A percentile compares a stretch with the other conserved stretches of the same genome.
phyloP scores from a whole-genome alignment of 2,888 invertebrate genomes.

The Dynastes hyllus region DNA sequence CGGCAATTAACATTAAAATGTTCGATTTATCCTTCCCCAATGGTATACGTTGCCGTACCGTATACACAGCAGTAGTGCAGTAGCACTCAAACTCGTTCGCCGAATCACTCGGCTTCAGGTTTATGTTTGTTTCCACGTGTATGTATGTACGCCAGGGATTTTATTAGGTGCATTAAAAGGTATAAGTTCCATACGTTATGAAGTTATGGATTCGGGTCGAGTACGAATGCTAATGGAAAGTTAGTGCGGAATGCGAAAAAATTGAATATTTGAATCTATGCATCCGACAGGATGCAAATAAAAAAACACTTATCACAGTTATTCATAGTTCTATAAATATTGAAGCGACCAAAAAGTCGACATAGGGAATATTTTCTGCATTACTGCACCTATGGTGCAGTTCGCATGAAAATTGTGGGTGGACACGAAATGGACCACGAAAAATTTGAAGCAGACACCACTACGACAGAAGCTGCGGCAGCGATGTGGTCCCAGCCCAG shows the following conservation, averaged over 20 bases:
- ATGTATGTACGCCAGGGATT: background rate
- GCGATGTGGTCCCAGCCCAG: too few relatives aligned
- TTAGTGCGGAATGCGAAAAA: background rate
- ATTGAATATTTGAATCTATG: too few relatives aligned
- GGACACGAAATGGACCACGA: too few relatives aligned
- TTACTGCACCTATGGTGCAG: too few relatives aligned
- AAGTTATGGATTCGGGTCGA: background rate
- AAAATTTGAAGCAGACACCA: too few relatives aligned
- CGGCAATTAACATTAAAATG: conserved; percentile 44
- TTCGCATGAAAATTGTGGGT: too few relatives aligned
- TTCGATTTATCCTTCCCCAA: conserved; percentile 24
- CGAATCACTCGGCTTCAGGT: background rate
- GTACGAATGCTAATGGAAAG: background rate
- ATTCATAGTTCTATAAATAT: too few relatives aligned
- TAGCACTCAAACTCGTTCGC: background rate
- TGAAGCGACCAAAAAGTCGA: too few relatives aligned
- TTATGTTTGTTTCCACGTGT: background rate
- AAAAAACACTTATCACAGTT: too few relatives aligned
- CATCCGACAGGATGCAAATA: too few relatives aligned
- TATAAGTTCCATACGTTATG: conserved; percentile 5
- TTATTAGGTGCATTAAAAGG: conserved; percentile 25
- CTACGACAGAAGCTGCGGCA: too few relatives aligned
- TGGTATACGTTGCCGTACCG: background rate
- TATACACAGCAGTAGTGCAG: background rate
- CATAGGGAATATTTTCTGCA: too few relatives aligned